These are phyloP conservation scores for Misgurnus anguillicaudatus DNA, from an alignment of 2,113 vertebrate species.

Conservation along the genomic window DNA sequence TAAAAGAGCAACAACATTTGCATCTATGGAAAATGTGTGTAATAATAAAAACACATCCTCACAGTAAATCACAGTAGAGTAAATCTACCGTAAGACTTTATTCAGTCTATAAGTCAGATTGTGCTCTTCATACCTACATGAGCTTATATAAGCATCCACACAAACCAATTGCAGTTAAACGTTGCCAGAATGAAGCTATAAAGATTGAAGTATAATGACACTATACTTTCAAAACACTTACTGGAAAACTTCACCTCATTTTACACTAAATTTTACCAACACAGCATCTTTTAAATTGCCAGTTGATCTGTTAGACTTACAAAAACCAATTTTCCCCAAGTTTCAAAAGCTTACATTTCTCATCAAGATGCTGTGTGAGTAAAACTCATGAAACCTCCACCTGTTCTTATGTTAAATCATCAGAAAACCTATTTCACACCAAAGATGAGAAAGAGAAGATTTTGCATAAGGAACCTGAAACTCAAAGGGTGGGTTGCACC, in stretches of 20 bases:
- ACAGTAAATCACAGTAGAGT: too few species aligned
- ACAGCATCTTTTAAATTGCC: not conserved
- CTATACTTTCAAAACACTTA: conserved; percentile 6
- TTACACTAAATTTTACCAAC: not conserved
- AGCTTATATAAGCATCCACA: not conserved
- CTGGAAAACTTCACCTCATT: conserved; percentile 22
- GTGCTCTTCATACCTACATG: not conserved
- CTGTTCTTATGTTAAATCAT: too few species aligned
- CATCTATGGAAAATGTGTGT: not conserved
- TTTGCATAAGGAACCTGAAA: too few species aligned
- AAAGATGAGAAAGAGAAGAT: too few species aligned
- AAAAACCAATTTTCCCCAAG: not conserved
- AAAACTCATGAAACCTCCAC: too few species aligned
- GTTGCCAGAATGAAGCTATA: not conserved
- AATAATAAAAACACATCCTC: not conserved
- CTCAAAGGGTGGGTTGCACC: too few species aligned
- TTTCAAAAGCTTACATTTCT: too few species aligned
- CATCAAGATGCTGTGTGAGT: too few species aligned
- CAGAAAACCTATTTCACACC: too few species aligned
- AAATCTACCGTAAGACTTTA: not conserved
- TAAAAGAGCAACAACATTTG: too few species aligned
- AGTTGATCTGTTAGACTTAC: not conserved
- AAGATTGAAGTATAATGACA: conserved; percentile 28
- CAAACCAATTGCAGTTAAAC: not conserved
- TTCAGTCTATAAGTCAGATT: not conserved